Evolutionary conservation across 2,113 vertebrate genomes (phyloP).

Genomic region (Stigmatopora argus): DNA sequence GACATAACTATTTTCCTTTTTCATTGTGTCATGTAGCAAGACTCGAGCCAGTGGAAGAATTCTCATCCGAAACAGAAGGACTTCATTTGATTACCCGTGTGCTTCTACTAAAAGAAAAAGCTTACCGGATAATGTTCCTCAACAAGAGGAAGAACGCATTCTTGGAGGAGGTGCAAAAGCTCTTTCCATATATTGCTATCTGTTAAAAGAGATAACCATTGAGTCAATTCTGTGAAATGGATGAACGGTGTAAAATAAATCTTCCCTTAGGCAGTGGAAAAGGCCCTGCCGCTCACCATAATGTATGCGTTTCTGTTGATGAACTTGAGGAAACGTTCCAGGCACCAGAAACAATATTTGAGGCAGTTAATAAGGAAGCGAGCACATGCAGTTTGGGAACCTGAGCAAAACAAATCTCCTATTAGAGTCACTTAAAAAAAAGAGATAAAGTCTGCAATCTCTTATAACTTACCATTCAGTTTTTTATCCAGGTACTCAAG

Average conservation of each 20-base stretch:
- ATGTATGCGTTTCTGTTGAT: slow-evolving; percentile 97
- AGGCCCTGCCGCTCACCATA: slow-evolving; percentile 77
- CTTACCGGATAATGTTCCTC: slow-evolving; percentile 90
- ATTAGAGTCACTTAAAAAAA: not conserved
- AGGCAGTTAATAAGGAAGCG: slow-evolving; percentile 87
- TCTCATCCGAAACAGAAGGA: not conserved
- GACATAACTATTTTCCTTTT: too few relatives aligned
- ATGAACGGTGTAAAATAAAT: not conserved
- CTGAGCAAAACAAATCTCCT: slow-evolving; percentile 53
- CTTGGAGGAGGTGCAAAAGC: slow-evolving; percentile 88
- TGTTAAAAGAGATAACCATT: slow-evolving; percentile 42
- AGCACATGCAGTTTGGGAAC: slow-evolving; percentile 73
- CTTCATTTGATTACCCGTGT: not conserved
- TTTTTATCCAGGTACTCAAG: slow-evolving; percentile 87
- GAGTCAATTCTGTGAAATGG: not conserved
- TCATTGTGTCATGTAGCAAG: too few relatives aligned
- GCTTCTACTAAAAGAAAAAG: not conserved
- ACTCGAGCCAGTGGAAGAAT: too few relatives aligned
- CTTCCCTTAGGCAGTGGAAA: not conserved
- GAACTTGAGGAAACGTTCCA: slow-evolving; percentile 90
- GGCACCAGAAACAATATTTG: slow-evolving; percentile 95
- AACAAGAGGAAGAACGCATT: slow-evolving; percentile 90
- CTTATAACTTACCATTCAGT: slow-evolving; percentile 75
- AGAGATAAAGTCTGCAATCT: not conserved
- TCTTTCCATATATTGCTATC: slow-evolving; percentile 95